phyloP scores from a whole-genome alignment of 2,113 vertebrate genomes.

The Sceloporus tristichus region DNA sequence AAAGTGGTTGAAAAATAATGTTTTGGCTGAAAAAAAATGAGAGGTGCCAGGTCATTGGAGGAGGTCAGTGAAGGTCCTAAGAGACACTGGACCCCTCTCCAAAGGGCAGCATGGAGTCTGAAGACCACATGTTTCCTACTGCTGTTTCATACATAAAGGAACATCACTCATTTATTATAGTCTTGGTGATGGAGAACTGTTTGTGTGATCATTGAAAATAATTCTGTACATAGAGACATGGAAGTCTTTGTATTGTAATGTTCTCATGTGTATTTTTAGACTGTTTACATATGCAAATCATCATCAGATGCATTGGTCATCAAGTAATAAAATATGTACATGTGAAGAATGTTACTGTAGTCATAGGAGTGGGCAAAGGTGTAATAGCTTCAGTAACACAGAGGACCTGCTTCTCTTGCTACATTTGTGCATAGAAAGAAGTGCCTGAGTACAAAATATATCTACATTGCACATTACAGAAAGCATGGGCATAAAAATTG shows the following conservation, averaged over 20 bases:
- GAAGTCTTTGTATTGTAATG: background rate
- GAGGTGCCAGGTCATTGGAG: too few relatives aligned
- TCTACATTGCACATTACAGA: background rate
- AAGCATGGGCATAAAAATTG: background rate
- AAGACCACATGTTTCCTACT: too few relatives aligned
- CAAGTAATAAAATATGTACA: background rate
- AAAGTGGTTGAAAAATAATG: too few relatives aligned
- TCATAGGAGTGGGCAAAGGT: background rate
- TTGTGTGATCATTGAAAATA: background rate
- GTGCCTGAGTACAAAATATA: background rate
- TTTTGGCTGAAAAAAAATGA: too few relatives aligned
- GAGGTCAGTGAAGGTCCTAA: too few relatives aligned
- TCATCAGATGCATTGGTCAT: background rate
- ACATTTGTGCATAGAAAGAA: background rate
- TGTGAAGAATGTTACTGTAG: background rate
- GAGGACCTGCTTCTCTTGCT: background rate
- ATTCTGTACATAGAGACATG: background rate
- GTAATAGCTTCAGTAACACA: background rate
- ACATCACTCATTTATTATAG: background rate
- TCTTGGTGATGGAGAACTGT: background rate
- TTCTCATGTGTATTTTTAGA: background rate
- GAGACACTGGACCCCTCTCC: too few relatives aligned
- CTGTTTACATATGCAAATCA: background rate
- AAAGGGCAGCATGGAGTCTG: too few relatives aligned
- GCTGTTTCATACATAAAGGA: too few relatives aligned